Base-by-base conservation (phyloP, 2,113 vertebrate species). In the Lepus europaeus region DNA sequence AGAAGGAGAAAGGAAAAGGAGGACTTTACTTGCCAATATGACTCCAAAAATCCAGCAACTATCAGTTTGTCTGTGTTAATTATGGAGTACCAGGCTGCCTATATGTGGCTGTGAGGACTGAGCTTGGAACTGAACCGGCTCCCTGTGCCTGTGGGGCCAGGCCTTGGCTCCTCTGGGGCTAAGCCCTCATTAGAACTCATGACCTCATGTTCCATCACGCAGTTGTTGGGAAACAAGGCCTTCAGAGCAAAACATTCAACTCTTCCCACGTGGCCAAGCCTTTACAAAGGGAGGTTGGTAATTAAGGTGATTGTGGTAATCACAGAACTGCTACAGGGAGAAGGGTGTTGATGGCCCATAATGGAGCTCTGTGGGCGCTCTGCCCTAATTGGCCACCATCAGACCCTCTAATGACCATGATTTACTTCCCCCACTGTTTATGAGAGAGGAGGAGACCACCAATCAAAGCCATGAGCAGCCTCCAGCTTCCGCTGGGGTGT, bases 61-160 rank as follows among this genome's bases (percentile, higher is more conserved):
- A 22, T 4, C 33, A 49, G 27, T 20, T 49, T 64, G 45, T 25
- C 51, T 73, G 31, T 13, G 13, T 64, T 49, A 16, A 27, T 69
- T 22, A 29, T 0, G 19, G 33, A 51, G 25, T 8, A 5, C 79
- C 2, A n/a, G 17, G 9, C 72, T 81, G 49, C 27, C 13, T 9
- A 5, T 25, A 9, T 33, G 33, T 49, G 39, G 36, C 36, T 1
- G 0, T 5, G 45, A 51, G 61, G 68, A 14, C 19, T 1, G 1
- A 23, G 4, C 14, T 12, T 0, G 0, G 31, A 39, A 22, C 2
- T 51, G 16, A 13, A 36, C 22, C 27, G 68, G 17, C 39, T 77
- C n/a, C n/a, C 9, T 10, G 5, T 23, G 33, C 27, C 64, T 79
- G 29, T 53, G 33, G 73, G 84, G 61, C 33, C 49, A 33, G 10